A percentile compares a stretch with the other conserved stretches of the same genome.
phyloP scores from a whole-genome alignment of 2,797 vertebrate species.

The Epinephelus malabaricus region DNA sequence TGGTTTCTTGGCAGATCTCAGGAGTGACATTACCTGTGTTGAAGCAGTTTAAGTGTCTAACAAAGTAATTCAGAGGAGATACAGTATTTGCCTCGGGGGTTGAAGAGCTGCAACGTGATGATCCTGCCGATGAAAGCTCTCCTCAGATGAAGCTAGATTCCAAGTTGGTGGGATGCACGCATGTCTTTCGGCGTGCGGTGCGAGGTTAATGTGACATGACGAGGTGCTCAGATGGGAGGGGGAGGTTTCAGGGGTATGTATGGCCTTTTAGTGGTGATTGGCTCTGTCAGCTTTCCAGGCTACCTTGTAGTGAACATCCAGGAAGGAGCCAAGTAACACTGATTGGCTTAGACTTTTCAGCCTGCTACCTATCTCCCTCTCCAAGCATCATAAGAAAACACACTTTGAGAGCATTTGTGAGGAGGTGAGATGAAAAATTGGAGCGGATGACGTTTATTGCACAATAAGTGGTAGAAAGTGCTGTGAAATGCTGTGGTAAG shows the following conservation, averaged over 20 bases:
- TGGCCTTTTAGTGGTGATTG: conserved; percentile 53
- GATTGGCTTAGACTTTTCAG: conserved; percentile 58
- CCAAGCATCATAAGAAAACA: conserved; percentile 13
- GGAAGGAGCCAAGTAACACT: conserved; percentile 41
- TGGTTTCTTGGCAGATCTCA: conserved; percentile 28
- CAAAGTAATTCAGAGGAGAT: conserved; percentile 48
- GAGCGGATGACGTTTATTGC: conserved; percentile 33
- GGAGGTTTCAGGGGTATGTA: conserved; percentile 20
- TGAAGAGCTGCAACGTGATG: conserved; percentile 28
- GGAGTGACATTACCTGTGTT: conserved; percentile 43
- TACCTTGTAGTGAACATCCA: conserved; percentile 45
- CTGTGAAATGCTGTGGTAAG: conserved; percentile 12
- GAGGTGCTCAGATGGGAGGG: conserved; percentile 15
- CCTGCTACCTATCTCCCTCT: conserved; percentile 50
- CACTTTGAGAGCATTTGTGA: conserved; percentile 13
- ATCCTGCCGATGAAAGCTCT: conserved; percentile 30
- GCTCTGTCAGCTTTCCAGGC: conserved; percentile 64
- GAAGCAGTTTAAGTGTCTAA: conserved; percentile 37
- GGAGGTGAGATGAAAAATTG: conserved; percentile 21
- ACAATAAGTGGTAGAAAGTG: conserved; percentile 12
- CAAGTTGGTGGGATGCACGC: conserved; percentile 45
- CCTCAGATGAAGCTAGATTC: conserved; percentile 38
- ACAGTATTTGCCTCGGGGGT: conserved; percentile 41
- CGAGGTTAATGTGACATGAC: conserved; percentile 66
- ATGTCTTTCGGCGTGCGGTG: conserved; percentile 1